Evolutionary conservation across 2,888 invertebrate species (phyloP).

Genomic region (Nebria brevicollis): DNA sequence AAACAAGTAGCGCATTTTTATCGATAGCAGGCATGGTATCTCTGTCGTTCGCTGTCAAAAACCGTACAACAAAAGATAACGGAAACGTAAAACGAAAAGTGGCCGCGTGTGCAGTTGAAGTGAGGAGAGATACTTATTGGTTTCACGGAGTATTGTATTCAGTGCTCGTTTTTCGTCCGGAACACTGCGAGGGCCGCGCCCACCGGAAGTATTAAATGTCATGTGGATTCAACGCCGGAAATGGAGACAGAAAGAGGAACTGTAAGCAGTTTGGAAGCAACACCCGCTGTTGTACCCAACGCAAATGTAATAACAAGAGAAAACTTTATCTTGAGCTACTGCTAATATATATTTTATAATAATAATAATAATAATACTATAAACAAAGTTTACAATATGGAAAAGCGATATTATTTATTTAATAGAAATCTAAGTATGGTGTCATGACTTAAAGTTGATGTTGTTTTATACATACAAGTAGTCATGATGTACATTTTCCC

Average conservation of each 20-base stretch:
- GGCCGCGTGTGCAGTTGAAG: background rate
- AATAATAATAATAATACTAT: too few species aligned
- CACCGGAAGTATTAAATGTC: constrained; percentile 38
- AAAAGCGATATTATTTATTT: too few species aligned
- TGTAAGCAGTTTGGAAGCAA: background rate
- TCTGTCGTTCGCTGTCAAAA: background rate
- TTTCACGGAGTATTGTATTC: constrained; percentile 23
- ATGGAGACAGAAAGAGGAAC: background rate
- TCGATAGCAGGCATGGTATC: background rate
- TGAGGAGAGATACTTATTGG: constrained; percentile 10
- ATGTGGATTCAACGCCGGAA: constrained; percentile 6
- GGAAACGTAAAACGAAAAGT: background rate
- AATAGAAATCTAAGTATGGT: too few species aligned
- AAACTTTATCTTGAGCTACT: too few species aligned
- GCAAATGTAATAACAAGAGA: too few species aligned
- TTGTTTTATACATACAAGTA: too few species aligned
- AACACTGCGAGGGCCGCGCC: too few species aligned
- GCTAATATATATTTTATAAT: too few species aligned
- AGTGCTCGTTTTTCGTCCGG: constrained; percentile 8
- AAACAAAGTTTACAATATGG: too few species aligned
- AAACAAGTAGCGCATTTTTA: background rate
- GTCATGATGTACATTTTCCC: background rate
- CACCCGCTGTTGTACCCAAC: background rate
- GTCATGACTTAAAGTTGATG: too few species aligned
- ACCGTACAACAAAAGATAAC: constrained; percentile 16